These are phyloP conservation scores for Polyploca ridens DNA, from an alignment of 2,888 invertebrate species.

Conservation along the genomic window DNA sequence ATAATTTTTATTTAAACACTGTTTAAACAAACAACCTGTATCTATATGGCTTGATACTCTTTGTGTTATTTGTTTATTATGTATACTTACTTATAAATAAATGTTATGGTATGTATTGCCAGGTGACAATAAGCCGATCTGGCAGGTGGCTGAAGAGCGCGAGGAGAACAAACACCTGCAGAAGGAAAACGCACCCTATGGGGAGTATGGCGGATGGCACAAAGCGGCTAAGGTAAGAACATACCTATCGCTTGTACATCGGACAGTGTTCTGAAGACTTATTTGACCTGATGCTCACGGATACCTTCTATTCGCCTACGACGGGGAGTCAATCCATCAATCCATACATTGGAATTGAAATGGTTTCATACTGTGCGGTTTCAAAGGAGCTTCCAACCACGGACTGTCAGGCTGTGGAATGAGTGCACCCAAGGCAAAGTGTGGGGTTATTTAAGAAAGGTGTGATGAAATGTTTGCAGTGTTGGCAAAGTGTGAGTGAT, in stretches of 20 bases:
- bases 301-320: too few relatives aligned
- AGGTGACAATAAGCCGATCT: conserved; percentile 97
- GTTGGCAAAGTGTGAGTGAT: too few relatives aligned
- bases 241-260: background rate
- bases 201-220: conserved; percentile 98
- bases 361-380: too few relatives aligned
- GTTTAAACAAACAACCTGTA: background rate
- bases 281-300: background rate
- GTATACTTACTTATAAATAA: conserved; percentile 13
- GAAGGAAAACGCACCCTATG: conserved; percentile 95
- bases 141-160: conserved; percentile 99
- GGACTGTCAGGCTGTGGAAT: too few relatives aligned
- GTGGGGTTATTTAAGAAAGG: too few relatives aligned
- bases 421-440: too few relatives aligned
- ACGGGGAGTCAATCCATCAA: too few relatives aligned
- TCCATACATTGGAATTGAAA: too few relatives aligned
- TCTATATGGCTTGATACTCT: conserved; percentile 16
- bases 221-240: conserved; percentile 93
- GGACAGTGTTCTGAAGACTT: too few relatives aligned
- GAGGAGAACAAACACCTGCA: conserved; percentile 97
- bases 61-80: conserved; percentile 16
- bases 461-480: too few relatives aligned
- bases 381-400: too few relatives aligned
- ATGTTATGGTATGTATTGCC: conserved; percentile 29
- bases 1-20: conserved; percentile 10